These are phyloP conservation scores for Babylonia areolata DNA, from an alignment of 1,140 invertebrate genomes.

Conservation along the genomic window DNA sequence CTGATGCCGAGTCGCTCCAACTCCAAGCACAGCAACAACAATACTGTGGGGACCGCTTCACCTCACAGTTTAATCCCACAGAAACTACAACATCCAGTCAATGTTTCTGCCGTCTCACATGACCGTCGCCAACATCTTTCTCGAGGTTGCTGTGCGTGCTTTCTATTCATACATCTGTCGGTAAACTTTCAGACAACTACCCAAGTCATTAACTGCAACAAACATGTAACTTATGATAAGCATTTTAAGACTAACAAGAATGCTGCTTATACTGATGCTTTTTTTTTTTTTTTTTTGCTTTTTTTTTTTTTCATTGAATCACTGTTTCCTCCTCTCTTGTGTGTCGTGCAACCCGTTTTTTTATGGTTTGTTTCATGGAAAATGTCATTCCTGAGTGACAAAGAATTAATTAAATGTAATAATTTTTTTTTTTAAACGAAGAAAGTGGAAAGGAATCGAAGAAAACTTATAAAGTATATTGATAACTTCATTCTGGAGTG, in stretches of 20 bases:
- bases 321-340: neutral
- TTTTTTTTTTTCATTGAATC: neutral
- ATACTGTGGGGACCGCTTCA: neutral
- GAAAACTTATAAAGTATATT: neutral
- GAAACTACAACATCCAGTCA: neutral
- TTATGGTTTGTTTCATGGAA: neutral
- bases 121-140: neutral
- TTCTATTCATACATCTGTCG: neutral
- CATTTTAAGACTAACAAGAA: neutral
- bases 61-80: no score
- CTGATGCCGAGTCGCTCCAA: neutral
- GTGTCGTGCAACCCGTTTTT: neutral
- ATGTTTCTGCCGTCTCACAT: neutral
- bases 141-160: neutral
- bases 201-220: neutral
- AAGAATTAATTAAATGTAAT: neutral
- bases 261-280: neutral
- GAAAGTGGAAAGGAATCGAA: neutral
- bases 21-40: neutral
- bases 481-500: neutral
- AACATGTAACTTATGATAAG: neutral
- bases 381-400: conserved; percentile 2
- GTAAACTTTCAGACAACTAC: neutral
- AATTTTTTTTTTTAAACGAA: neutral
- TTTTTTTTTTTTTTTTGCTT: neutral